phyloP scores from a whole-genome alignment of 2,888 invertebrate genomes.

The Strigamia crassipes region DNA sequence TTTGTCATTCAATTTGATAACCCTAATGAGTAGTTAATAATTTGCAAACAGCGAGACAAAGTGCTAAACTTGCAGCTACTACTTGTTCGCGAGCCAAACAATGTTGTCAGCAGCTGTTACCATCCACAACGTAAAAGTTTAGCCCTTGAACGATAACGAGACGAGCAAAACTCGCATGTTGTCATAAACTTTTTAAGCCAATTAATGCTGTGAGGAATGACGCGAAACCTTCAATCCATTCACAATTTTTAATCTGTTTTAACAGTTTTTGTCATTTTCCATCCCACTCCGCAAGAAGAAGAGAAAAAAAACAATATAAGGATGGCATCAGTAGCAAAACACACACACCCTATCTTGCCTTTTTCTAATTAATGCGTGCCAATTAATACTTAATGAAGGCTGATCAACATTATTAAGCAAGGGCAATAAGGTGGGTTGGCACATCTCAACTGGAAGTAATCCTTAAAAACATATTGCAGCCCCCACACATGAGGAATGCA shows the following conservation, averaged over 20 bases:
- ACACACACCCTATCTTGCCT: not conserved
- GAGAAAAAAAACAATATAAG: not conserved
- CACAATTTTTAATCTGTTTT: not conserved
- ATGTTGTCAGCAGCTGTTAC: no score
- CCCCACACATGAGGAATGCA: conserved; percentile 3
- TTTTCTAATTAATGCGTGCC: conserved; percentile 2
- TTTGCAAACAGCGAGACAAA: no score
- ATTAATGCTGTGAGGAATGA: not conserved
- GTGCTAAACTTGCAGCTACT: no score
- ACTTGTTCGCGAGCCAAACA: no score
- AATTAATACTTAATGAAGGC: conserved; percentile 10
- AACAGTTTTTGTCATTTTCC: not conserved
- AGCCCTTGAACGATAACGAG: not conserved
- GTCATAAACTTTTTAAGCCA: not conserved
- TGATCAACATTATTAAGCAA: conserved; percentile 10
- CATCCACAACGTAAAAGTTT: no score
- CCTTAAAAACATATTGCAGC: conserved; percentile 1
- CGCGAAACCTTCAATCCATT: not conserved
- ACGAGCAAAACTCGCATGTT: not conserved
- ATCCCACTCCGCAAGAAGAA: not conserved
- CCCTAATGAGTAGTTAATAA: no score
- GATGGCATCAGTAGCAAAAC: conserved; percentile 7
- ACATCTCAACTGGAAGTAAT: conserved; percentile 10
- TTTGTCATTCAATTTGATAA: no score
- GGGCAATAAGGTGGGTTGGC: conserved; percentile 1